Base-by-base conservation (phyloP, 2,113 vertebrate species). In the Apteryx mantelli region DNA sequence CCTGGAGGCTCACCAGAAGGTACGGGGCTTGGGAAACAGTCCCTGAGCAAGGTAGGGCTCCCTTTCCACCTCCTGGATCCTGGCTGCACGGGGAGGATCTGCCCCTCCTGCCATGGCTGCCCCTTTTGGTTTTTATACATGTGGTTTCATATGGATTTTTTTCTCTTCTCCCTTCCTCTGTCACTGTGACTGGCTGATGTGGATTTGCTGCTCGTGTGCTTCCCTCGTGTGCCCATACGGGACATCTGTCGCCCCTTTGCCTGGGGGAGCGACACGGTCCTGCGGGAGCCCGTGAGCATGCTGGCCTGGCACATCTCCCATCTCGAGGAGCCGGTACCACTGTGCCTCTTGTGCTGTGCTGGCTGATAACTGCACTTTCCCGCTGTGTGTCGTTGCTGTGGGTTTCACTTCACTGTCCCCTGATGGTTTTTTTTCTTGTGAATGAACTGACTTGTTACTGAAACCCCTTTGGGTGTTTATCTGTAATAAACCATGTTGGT, bases 401-500 rank as follows among this genome's bases (percentile, higher is more conserved):
- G 77, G 64, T 92, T 92, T 81, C 76, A 82, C 44, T 86, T 64
- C 71, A 2, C 58, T 85, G 70, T 95, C 84, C 78, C 55, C 69
- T 0, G 0, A 36, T 5, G 42, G 4, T 46, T 71, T 91, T 20
- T 71, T 91, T 44, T 42, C 61, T 40, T 34, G 46, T 89, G 85
- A 74, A 12, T 18, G 75, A 55, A 32, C 83, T 70, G 84, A 53
- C 24, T 5, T 15, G 46, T n/a, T 65, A 18, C 22, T 52, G 78
- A 36, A 40, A 71, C n/a, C 53, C 68, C 84, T 79, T 12, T 21
- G 95, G 76, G 64, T 82, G 85, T 77, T 95, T 66, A 86, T 91
- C 92, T 69, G 4, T 71, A 97, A 96, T 97, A 98, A 97, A 97
- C 46, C 6, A 10, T 53, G 77, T 66, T 93, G 94, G 89, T 91